These are phyloP conservation scores for Thymelicus sylvestris DNA, from an alignment of 2,888 invertebrate genomes.

Conservation along the genomic window DNA sequence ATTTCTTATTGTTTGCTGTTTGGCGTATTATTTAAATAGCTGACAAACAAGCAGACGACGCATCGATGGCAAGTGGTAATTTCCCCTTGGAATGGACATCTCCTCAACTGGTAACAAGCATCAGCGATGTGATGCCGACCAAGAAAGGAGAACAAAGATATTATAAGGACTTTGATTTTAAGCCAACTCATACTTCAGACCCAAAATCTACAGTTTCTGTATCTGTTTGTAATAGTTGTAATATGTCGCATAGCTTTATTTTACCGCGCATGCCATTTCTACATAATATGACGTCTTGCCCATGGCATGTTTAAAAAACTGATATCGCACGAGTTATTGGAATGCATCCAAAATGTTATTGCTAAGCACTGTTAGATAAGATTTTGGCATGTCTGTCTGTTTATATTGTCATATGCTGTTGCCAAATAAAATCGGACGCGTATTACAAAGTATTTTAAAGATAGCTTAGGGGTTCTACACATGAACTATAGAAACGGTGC, in stretches of 20 bases:
- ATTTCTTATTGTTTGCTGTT: no score
- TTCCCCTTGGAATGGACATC: no score
- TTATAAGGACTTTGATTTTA: no score
- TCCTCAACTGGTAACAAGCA: no score
- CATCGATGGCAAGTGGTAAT: no score
- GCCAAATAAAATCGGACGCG: slow-evolving; percentile 28
- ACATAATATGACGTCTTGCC: background rate
- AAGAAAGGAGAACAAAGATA: no score
- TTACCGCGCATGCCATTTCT: background rate
- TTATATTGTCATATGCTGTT: slow-evolving; percentile 25
- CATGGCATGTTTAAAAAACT: slow-evolving; percentile 48
- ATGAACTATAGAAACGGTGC: background rate
- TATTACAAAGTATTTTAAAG: slow-evolving; percentile 32
- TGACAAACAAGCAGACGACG: no score
- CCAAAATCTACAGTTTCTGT: no score
- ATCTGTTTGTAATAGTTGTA: no score
- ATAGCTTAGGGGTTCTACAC: background rate
- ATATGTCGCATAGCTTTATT: background rate
- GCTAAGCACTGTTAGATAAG: slow-evolving; percentile 56
- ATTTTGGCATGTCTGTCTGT: slow-evolving; percentile 57
- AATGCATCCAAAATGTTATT: slow-evolving; percentile 59
- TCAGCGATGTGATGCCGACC: no score
- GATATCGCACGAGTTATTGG: slow-evolving; percentile 56
- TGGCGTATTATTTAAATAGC: no score
- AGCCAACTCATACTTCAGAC: no score